phyloP scores from a whole-genome alignment of 2,888 invertebrate genomes.

The Netelia virgata region DNA sequence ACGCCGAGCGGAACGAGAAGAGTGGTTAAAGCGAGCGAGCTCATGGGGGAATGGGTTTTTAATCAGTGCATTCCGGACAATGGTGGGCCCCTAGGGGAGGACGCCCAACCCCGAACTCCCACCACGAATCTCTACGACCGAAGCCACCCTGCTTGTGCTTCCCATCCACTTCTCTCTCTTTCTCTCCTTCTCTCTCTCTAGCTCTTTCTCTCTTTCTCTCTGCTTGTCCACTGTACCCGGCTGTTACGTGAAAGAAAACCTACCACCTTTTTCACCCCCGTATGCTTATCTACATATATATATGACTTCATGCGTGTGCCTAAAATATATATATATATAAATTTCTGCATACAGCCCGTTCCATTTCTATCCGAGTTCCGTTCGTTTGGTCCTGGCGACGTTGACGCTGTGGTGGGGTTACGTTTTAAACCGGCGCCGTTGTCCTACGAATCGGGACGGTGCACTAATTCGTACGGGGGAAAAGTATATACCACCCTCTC shows the following conservation, averaged over 20 bases:
- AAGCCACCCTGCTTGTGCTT: constrained; percentile 53
- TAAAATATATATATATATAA: constrained; percentile 37
- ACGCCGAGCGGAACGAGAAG: constrained; percentile 71
- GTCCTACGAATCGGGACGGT: constrained; percentile 73
- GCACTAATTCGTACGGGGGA: constrained; percentile 71
- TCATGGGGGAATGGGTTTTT: constrained; percentile 82
- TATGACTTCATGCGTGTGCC: constrained; percentile 71
- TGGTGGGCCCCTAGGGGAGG: constrained; percentile 80
- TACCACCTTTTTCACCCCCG: constrained; percentile 78
- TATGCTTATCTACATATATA: constrained; percentile 73
- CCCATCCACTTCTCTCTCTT: constrained; percentile 24
- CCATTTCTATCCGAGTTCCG: constrained; percentile 43
- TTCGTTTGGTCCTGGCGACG: constrained; percentile 46
- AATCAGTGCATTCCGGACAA: constrained; percentile 84
- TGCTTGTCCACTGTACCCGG: constrained; percentile 43
- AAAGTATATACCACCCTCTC: constrained; percentile 47
- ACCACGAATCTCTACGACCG: constrained; percentile 63
- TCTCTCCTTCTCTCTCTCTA: too few species aligned
- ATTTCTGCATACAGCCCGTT: constrained; percentile 47
- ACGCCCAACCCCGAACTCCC: constrained; percentile 63
- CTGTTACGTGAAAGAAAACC: constrained; percentile 68
- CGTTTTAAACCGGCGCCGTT: constrained; percentile 68
- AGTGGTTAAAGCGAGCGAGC: constrained; percentile 68
- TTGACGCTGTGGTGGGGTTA: constrained; percentile 67
- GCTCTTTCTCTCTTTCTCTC: constrained; percentile 36